These are phyloP conservation scores for Brachyrhaphis roseni DNA, from an alignment of 2,797 vertebrate species.

Conservation along the genomic window DNA sequence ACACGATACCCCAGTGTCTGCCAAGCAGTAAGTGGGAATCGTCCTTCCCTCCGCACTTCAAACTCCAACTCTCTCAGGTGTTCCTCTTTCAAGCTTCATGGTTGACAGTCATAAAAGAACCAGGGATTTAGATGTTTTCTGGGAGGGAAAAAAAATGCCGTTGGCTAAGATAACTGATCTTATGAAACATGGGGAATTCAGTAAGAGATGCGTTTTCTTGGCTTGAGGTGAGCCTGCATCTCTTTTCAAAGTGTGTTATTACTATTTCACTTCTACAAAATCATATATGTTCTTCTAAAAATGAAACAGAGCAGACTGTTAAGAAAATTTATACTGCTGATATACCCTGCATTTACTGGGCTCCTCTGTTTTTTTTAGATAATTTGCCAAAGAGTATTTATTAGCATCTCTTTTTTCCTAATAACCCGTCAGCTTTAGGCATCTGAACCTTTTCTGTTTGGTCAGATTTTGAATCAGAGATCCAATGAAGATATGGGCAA, in stretches of 20 bases:
- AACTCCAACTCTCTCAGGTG: background rate
- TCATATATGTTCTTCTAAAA: background rate
- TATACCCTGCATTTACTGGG: background rate
- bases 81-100: conserved; percentile 1
- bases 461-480: background rate
- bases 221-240: background rate
- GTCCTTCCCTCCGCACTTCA: background rate
- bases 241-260: background rate
- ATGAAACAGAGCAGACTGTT: background rate
- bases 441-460: background rate
- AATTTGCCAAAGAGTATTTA: background rate
- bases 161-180: background rate
- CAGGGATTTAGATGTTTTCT: conserved; percentile 28
- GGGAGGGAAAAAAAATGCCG: background rate
- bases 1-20: conserved; percentile 89
- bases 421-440: background rate
- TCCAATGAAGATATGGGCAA: background rate
- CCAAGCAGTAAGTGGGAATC: conserved; percentile 89
- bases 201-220: background rate
- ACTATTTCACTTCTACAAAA: background rate
- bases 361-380: background rate
- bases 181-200: background rate
- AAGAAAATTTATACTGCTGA: background rate
- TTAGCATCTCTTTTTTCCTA: background rate
- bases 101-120: conserved; percentile 19